Percentiles rank a stretch among this genome's conserved stretches.
Conservation (phyloP, 1,140 invertebrate species). For the silkworm (Bombyx mori) region ASM3026992v2 NC_085125.1:10941001-10941500, state of each 20-base stretch:
- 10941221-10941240: not conserved
- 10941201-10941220: not conserved
- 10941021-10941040: slow-evolving; percentile 8
- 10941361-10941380: slow-evolving; percentile 41
- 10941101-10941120: slow-evolving; percentile 53
- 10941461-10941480: slow-evolving; percentile 46
- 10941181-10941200: slow-evolving; percentile 1
- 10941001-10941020: slow-evolving; percentile 44
- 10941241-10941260: not conserved
- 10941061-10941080: slow-evolving; percentile 35
- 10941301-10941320: slow-evolving; percentile 34
- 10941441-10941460: slow-evolving; percentile 48
- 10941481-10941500: slow-evolving; percentile 35
- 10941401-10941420: slow-evolving; percentile 35
- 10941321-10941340: slow-evolving; percentile 23
- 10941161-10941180: slow-evolving; percentile 42
- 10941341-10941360: slow-evolving; percentile 37
- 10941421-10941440: slow-evolving; percentile 33
- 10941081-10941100: slow-evolving; percentile 54
- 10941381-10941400: slow-evolving; percentile 50
- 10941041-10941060: slow-evolving; percentile 3
- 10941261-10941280: slow-evolving; percentile 24
- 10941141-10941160: slow-evolving; percentile 42
- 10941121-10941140: slow-evolving; percentile 53
- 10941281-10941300: slow-evolving; percentile 33